Evolutionary conservation across 2,113 vertebrate genomes (phyloP), one percentile per base, ranked within the genome.

Genomic region (Pollachius pollachius): DNA sequence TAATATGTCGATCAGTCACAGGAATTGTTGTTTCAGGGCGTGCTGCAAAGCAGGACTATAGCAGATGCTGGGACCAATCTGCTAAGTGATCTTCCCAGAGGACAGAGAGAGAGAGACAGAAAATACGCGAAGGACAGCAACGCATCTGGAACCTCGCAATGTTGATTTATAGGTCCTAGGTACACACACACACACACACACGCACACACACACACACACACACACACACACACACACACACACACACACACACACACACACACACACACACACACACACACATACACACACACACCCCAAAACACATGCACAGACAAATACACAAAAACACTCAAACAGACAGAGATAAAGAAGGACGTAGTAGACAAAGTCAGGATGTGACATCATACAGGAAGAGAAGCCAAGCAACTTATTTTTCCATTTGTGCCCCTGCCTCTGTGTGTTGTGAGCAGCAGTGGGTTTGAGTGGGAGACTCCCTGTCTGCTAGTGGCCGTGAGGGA

Each of bases 351-450:
- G 75, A 52, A 69, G 69, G 75, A 78, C 85, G 75, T 85, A 76
- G 82, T 75, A 79, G 86, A 91, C 88, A 85, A 91, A 93, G 91
- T 94, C 92, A 96, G 95, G 95, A 96, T 94, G 89, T 96, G 95
- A 96, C 95, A 95, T 96, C 95, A 95, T 72, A 60, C 56, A 69
- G 81, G 89, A 94, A 92, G 89, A 90, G 78, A 88, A 87, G 87
- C 88, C 87, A 90, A 91, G 89, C 83, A 83, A 82, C 80, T 85
- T 89, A 87, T 82, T 77, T 71, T 21, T 80, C 71, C 79, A 60
- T 56, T 76, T 81, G 65, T 57, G 41, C 41, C 41, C 8, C 41
- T 48, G 41, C 41, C 41, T 13, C 41, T 25, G 57, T 68, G 54
- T 69, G 30, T 56, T 34, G 62, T 82, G 56, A 80, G 70, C 74